Conservation (phyloP, 2,113 vertebrate species). For the Oceanodroma tethys region DNA sequence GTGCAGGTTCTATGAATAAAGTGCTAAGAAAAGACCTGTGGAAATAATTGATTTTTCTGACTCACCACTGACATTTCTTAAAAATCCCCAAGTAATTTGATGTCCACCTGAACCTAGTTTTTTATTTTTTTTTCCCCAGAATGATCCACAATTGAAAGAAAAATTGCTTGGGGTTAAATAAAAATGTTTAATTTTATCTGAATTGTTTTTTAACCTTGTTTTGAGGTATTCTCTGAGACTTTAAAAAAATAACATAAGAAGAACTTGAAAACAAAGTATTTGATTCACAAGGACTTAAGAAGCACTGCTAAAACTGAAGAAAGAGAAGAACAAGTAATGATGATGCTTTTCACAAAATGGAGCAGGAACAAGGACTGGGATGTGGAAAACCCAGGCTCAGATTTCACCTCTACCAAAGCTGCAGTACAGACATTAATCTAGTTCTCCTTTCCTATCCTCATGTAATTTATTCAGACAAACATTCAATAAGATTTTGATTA, state of each 20-base stretch:
- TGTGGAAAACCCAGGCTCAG: neutral
- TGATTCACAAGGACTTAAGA: neutral
- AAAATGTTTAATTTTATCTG: neutral
- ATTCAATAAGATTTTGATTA: neutral
- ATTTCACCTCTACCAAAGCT: neutral
- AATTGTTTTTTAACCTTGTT: neutral
- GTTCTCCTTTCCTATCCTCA: neutral
- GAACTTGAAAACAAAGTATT: neutral
- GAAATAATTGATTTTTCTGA: neutral
- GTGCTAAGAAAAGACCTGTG: neutral
- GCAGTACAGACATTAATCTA: neutral
- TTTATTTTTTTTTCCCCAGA: neutral
- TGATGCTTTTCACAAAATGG: neutral
- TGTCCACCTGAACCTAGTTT: neutral
- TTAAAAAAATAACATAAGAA: neutral
- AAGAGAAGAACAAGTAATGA: neutral
- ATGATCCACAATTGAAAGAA: neutral
- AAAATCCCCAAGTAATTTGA: neutral
- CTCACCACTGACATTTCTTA: neutral
- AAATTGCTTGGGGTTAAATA: neutral
- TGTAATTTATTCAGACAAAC: neutral
- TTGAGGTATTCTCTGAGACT: neutral
- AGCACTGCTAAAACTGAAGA: neutral
- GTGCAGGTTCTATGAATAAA: neutral
- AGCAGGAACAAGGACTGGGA: neutral